Conservation (phyloP, 64 coral and sea anemone genomes). For the Stichodactyla helianthus region DNA sequence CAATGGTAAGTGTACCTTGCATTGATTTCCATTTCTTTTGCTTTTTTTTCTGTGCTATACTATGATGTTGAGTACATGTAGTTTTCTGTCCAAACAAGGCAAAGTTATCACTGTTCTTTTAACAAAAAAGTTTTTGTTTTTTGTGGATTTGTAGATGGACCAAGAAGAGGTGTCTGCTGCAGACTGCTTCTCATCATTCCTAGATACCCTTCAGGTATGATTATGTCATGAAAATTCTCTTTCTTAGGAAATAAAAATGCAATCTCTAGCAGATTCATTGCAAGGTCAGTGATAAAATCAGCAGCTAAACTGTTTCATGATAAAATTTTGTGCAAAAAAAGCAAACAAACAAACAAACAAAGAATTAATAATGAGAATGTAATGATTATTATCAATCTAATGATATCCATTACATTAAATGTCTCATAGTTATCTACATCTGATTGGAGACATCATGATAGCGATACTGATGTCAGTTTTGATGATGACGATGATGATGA, state of each 20-base stretch:
- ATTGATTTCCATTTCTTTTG: background rate
- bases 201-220: background rate
- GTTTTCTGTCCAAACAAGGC: too few relatives aligned
- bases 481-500: background rate
- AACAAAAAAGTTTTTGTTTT: background rate
- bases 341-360: too few relatives aligned
- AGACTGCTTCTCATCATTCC: background rate
- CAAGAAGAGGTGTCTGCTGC: background rate
- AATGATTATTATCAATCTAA: background rate
- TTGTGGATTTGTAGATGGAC: background rate
- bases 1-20: background rate
- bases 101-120: too few relatives aligned
- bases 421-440: background rate
- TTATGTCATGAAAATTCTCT: background rate
- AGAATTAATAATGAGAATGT: too few relatives aligned
- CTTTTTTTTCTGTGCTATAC: background rate
- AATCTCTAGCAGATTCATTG: too few relatives aligned
- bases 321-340: too few relatives aligned
- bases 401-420: background rate
- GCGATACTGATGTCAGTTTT: conserved; percentile 2
- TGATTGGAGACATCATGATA: background rate
- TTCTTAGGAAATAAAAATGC: background rate
- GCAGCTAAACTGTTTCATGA: too few relatives aligned
- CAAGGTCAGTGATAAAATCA: too few relatives aligned
- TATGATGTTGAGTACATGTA: background rate